phyloP scores from a whole-genome alignment of 2,113 vertebrate species.

The Heterocephalus glaber region DNA sequence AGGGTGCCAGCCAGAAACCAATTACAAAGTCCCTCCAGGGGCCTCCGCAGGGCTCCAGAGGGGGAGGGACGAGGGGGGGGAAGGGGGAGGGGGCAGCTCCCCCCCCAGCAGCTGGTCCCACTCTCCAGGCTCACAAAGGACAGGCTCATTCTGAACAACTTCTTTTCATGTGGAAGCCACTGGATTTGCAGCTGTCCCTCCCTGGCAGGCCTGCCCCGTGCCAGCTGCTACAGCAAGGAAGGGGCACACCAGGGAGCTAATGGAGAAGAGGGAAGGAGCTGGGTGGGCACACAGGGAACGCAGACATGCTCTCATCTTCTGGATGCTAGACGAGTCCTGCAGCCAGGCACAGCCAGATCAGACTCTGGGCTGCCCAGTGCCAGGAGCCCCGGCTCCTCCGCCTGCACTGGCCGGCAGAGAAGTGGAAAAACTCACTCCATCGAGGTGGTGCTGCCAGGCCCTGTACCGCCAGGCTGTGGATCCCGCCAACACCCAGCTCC shows the following conservation, averaged over 20 bases:
- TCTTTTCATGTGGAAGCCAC: slow-evolving; percentile 69
- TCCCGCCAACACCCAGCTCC: slow-evolving; percentile 32
- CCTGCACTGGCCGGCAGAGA: background rate
- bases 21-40: slow-evolving; percentile 67
- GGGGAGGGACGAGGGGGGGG: background rate
- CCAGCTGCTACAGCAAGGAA: slow-evolving; percentile 59
- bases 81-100: background rate
- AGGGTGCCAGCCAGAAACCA: slow-evolving; percentile 70
- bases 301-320: slow-evolving; percentile 37
- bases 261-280: background rate
- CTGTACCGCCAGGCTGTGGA: background rate
- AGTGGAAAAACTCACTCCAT: slow-evolving; percentile 76
- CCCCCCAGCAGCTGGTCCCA: slow-evolving; percentile 48
- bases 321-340: slow-evolving; percentile 24
- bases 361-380: background rate
- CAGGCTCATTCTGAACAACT: slow-evolving; percentile 59
- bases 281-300: background rate
- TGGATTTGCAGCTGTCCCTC: slow-evolving; percentile 73
- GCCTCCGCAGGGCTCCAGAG: background rate
- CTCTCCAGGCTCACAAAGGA: slow-evolving; percentile 74
- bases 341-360: slow-evolving; percentile 37
- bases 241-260: background rate
- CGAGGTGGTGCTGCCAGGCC: background rate
- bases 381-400: slow-evolving; percentile 39
- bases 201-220: background rate